Percentiles rank a stretch among this genome's conserved stretches.
These are phyloP conservation scores for Melinaea marsaeus DNA, from an alignment of 2,888 invertebrate species.

Conservation along the genomic window DNA sequence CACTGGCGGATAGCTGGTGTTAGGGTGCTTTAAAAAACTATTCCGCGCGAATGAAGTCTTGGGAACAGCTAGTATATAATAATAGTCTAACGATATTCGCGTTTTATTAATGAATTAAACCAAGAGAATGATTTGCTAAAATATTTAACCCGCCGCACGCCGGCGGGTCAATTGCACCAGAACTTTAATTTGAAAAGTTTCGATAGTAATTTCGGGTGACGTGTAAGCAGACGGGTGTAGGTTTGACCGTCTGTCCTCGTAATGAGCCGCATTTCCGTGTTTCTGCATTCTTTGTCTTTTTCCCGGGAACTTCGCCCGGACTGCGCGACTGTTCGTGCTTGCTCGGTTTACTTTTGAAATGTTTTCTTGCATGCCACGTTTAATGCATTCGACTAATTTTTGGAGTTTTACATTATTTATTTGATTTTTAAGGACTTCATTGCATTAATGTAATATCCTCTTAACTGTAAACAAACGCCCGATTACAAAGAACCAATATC, in stretches of 20 bases:
- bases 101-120: too few relatives aligned
- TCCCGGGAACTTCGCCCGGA: constrained; percentile 14
- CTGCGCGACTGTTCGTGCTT: constrained; percentile 6
- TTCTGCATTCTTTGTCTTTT: constrained; percentile 28
- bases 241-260: constrained; percentile 42
- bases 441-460: neutral
- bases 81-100: too few relatives aligned
- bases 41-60: too few relatives aligned
- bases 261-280: constrained; percentile 39
- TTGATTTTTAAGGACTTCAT: neutral
- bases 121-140: too few relatives aligned
- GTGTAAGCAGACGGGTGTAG: constrained; percentile 38
- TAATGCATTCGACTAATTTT: constrained; percentile 6
- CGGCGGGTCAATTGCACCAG: constrained; percentile 33
- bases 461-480: too few relatives aligned
- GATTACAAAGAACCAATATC: too few relatives aligned
- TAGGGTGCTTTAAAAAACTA: too few relatives aligned
- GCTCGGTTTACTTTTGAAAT: constrained; percentile 10
- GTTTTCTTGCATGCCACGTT: constrained; percentile 8
- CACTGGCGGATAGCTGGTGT: too few relatives aligned
- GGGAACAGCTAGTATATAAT: too few relatives aligned
- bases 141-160: neutral
- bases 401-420: neutral
- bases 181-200: constrained; percentile 50
- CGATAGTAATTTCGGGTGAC: constrained; percentile 42